Percentiles rank a stretch among this genome's conserved stretches.
These are phyloP conservation scores for Malurus leucopterus DNA, from an alignment of 2,797 vertebrate species.

Conservation along the genomic window DNA sequence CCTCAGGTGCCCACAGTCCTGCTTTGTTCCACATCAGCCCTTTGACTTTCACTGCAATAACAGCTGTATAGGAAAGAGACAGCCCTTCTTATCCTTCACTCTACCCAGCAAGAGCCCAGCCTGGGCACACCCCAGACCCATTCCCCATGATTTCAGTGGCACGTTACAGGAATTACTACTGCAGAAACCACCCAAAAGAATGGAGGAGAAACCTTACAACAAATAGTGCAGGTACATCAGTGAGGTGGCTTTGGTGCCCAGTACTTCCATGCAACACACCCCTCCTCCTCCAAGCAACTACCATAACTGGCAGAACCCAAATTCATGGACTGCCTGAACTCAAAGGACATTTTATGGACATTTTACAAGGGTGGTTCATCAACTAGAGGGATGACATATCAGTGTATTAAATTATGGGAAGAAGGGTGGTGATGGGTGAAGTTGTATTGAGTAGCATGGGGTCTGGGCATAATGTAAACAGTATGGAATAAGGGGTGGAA, in stretches of 20 bases:
- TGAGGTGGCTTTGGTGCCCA: background rate
- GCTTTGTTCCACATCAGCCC: background rate
- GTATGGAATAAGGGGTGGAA: background rate
- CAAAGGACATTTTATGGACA: background rate
- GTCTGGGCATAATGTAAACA: background rate
- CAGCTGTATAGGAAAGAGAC: background rate
- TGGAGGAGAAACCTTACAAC: background rate
- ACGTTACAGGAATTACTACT: background rate
- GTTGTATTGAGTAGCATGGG: background rate
- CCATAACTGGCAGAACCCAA: background rate
- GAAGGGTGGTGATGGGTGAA: background rate
- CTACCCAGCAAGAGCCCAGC: background rate
- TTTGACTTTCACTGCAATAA: background rate
- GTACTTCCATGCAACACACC: background rate
- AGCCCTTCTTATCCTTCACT: background rate
- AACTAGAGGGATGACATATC: accelerated
- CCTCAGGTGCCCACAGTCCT: too few species aligned
- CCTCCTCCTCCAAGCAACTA: background rate
- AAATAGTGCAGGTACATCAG: background rate
- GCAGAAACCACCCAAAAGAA: background rate
- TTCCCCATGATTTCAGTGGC: background rate
- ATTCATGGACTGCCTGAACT: background rate
- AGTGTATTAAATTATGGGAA: background rate
- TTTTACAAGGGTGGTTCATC: background rate
- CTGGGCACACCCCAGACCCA: background rate